Conservation (phyloP, 2,113 vertebrate species). For the Oryzias curvinotus region DNA sequence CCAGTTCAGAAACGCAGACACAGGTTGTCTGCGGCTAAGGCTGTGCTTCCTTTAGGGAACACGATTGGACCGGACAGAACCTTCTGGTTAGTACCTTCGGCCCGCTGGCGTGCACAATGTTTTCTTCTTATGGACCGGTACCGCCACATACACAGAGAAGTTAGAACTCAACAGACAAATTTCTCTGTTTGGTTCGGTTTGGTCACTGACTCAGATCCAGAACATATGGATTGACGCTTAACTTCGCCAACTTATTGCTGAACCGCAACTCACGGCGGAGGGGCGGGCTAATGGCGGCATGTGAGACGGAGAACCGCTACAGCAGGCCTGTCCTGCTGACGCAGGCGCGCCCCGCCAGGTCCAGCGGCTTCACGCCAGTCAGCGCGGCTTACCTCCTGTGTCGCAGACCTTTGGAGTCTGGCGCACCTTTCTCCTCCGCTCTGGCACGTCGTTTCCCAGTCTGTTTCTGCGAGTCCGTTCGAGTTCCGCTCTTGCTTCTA, state of each 20-base stretch:
- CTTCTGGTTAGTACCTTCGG: neutral
- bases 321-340: neutral
- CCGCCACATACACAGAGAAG: too few species aligned
- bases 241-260: too few species aligned
- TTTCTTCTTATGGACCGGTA: too few species aligned
- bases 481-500: neutral
- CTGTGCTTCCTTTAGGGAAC: neutral
- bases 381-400: constrained; percentile 57
- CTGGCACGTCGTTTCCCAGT: constrained; percentile 64
- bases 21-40: too few species aligned
- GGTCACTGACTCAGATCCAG: too few species aligned
- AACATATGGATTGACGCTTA: too few species aligned
- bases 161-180: too few species aligned
- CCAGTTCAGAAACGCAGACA: rapidly evolving
- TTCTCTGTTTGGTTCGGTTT: too few species aligned
- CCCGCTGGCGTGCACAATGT: too few species aligned
- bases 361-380: neutral
- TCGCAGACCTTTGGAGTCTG: constrained; percentile 42
- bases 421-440: constrained; percentile 60
- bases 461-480: constrained; percentile 29
- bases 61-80: rapidly evolving
- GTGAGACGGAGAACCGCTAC: neutral
- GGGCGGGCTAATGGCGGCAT: too few species aligned
- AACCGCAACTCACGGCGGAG: too few species aligned
- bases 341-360: neutral